Base-by-base conservation (phyloP, 2,888 invertebrate species). In the Leptogaster cylindrica region DNA sequence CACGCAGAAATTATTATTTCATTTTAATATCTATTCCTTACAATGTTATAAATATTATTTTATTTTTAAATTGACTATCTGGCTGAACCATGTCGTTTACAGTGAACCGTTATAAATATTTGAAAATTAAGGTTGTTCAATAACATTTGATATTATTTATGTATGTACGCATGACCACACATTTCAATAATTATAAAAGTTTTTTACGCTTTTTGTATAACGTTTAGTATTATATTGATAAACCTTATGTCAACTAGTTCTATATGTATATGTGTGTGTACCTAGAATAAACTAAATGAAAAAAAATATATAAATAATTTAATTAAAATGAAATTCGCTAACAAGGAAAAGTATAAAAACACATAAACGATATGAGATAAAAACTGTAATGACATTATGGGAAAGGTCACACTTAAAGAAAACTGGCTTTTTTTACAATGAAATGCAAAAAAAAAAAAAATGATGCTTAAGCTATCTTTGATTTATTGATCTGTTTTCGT, bases 381-480 rank as follows among this genome's bases (percentile, higher is more conserved):
- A 55, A 55, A 18, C 36, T 36, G 55, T 36, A 55, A 55, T 55
- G 55, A 55, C 55, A 55, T 55, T 55, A 39, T 55, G 55, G 55
- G 55, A 55, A 55, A 41, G 44, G 41, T 44, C 44, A 44, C 44
- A 44, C 25, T 61, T 10, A 25, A 58, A 58, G 23, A 20, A 31
- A 55, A 66, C 58, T 48, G 46, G 58, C 58, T 66, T 58, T n/a
- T n/a, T 66, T 48, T 66, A 46, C 58, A 61, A 36, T 61, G 31
- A 58, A 58, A 39, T 66, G 66, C 46, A 61, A 61, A 27, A 41
- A 25, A 50, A 33, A 61, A 61, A 27, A 41, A 25, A 50, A 33
- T 31, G 66, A 61, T 66, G 66, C 66, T 66, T 66, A 66, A 66
- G 58, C 66, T 66, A 58, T 66, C 58, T 66, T 55, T 66, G 36